Base-by-base conservation (phyloP, 2,113 vertebrate genomes). In the Epinephelus cyanopodus region DNA sequence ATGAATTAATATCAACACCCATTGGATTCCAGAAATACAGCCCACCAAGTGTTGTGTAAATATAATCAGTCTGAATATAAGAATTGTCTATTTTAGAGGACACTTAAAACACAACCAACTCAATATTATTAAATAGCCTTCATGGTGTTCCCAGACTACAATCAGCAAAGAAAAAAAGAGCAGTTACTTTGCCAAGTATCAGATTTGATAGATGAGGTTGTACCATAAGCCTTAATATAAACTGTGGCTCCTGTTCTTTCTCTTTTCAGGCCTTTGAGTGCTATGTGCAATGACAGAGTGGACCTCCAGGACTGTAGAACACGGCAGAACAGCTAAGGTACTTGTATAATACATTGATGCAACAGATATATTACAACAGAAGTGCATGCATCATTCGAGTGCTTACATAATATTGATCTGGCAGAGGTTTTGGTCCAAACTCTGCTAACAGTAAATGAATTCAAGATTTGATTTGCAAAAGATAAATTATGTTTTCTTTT, bases 271-370 rank as follows among this genome's bases (percentile, higher is more conserved):
- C 98, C 98, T 0, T 92, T 99, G 83, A 93, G 95, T 0, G 97
- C 98, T 74, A 99, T 97, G 77, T 94, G 92, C 93, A 95, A 93
- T 2, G 98, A 99, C 89, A 97, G 95, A 92, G 93, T 99, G 96
- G 98, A 98, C 88, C 96, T 99, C 76, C 98, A 99, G 93, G 97
- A 97, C 90, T 99, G 98, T 90, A 94, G 98, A 99, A 82, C 98
- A 99, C 4, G 98, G 98, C 92, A 95, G 98, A 89, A 98, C 97
- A 92, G 98, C 98, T n/a, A 99, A 99, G 97, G 98, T 99, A 88
- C 45, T 9, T 21, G 23, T n/a, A 4, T 12, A 5, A 72, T 63
- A 29, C 3, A 27, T 23, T 12, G 58, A 53, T 19, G 10, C 12
- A 54, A 37, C 14, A 21, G 58, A 37, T 48, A 18, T n/a, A 62